Conservation (phyloP, 2,113 vertebrate species). For the Aythya baeri region DNA sequence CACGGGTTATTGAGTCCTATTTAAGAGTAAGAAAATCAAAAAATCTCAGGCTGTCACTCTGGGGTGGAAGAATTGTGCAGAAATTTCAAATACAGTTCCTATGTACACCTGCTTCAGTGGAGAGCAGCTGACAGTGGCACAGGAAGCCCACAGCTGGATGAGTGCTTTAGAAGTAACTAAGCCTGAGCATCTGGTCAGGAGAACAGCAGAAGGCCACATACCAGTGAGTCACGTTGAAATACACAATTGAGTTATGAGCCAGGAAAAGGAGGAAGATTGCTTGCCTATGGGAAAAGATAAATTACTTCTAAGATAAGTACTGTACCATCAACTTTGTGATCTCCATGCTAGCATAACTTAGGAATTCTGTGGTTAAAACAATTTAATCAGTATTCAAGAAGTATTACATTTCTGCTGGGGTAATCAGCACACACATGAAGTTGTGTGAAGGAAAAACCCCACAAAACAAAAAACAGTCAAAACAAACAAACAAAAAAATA, state of each 20-base stretch:
- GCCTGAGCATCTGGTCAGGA: background rate
- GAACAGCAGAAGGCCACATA: background rate
- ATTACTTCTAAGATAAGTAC: background rate
- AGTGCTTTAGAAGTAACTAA: background rate
- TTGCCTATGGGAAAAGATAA: background rate
- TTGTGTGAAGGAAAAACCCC: background rate
- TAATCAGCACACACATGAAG: background rate
- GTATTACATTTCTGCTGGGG: background rate
- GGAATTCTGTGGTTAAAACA: background rate
- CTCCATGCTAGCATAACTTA: background rate
- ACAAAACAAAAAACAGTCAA: background rate
- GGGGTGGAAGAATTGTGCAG: background rate
- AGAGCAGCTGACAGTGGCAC: background rate
- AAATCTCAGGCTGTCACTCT: background rate
- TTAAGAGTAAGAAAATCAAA: background rate
- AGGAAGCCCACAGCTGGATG: background rate
- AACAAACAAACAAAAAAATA: no score
- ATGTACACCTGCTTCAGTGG: background rate
- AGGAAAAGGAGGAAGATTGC: background rate
- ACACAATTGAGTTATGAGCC: background rate
- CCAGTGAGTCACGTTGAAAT: background rate
- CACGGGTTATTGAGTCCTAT: background rate
- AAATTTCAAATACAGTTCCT: background rate
- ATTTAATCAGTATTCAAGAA: background rate
- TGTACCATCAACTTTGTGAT: background rate